phyloP scores from a whole-genome alignment of 2,113 vertebrate genomes.

The Myocastor coypus region DNA sequence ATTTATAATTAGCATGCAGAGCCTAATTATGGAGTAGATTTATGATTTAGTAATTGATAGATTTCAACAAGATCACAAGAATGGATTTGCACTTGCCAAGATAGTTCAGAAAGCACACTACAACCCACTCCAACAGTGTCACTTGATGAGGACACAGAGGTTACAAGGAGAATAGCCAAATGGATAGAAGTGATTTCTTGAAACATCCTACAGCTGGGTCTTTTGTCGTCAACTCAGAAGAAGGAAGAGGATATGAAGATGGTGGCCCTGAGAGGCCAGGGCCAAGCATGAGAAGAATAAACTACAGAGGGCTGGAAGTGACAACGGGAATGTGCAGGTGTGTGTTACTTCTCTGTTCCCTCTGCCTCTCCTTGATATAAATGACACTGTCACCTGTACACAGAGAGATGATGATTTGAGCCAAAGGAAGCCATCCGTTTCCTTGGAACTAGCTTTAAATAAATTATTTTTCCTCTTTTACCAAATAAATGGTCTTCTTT shows the following conservation, averaged over 20 bases:
- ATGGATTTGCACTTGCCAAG: conserved; percentile 33
- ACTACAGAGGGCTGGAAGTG: not conserved
- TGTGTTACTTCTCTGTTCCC: not conserved
- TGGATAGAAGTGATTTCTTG: not conserved
- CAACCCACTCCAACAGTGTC: not conserved
- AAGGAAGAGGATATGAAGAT: not conserved
- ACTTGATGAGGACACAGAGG: not conserved
- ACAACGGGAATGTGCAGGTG: not conserved
- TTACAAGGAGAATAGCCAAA: not conserved
- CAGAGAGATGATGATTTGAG: not conserved
- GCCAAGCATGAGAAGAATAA: not conserved
- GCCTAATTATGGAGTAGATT: not conserved
- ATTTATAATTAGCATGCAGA: not conserved
- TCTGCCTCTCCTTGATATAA: not conserved
- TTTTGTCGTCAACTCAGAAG: not conserved
- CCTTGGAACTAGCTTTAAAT: not conserved
- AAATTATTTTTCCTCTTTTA: not conserved
- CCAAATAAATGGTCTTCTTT: not conserved
- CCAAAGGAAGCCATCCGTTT: not conserved
- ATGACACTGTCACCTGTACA: not conserved
- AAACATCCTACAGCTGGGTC: not conserved
- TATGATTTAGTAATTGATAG: conserved; percentile 2
- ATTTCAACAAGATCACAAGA: not conserved
- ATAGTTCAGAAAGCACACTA: not conserved
- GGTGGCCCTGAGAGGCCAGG: not conserved